A percentile compares a stretch with the other conserved stretches of the same genome.
Evolutionary conservation across 2,113 vertebrate species (phyloP).

Genomic region (Terrapene triunguis): DNA sequence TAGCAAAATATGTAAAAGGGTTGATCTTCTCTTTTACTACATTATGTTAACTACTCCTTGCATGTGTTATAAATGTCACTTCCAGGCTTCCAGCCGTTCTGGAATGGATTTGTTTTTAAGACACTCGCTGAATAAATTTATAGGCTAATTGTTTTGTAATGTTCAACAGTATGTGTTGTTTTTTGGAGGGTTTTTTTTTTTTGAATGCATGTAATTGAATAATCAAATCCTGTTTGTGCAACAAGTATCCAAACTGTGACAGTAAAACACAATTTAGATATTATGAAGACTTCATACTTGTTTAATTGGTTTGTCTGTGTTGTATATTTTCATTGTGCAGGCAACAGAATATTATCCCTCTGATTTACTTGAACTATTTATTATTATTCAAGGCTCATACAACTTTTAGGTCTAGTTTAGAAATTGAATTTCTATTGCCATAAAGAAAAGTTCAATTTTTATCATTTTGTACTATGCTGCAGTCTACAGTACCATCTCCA

Average conservation of each 20-base stretch:
- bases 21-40: conserved; percentile 43
- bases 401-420: conserved; percentile 10
- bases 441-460: not conserved
- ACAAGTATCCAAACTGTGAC: not conserved
- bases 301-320: conserved; percentile 16
- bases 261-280: conserved; percentile 44
- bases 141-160: conserved; percentile 71
- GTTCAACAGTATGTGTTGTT: conserved; percentile 33
- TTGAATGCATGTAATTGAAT: conserved; percentile 61
- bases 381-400: conserved; percentile 20
- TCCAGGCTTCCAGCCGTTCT: conserved; percentile 67
- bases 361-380: conserved; percentile 17
- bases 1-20: conserved; percentile 35
- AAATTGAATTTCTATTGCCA: not conserved
- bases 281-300: conserved; percentile 5
- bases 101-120: conserved; percentile 70
- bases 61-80: conserved; percentile 62
- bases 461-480: not conserved
- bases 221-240: conserved; percentile 33
- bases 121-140: conserved; percentile 42
- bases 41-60: conserved; percentile 50
- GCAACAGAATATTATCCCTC: not conserved
- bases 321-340: not conserved
- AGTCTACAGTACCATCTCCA: not conserved
- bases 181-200: not conserved